Conservation (phyloP, 2,888 invertebrate genomes). For the Matsumyia berberina region DNA sequence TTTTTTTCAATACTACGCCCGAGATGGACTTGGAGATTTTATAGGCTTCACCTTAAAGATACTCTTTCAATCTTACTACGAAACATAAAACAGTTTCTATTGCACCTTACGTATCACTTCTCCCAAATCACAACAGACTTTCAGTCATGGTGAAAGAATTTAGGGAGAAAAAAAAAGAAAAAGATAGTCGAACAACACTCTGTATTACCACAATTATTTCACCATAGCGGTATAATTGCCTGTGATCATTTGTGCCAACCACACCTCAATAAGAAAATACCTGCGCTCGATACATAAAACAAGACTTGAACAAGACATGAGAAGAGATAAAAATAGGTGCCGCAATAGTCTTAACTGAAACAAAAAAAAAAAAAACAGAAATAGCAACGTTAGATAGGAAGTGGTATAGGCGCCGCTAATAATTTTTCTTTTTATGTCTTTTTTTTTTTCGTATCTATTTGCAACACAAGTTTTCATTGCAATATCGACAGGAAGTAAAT, state of each 20-base stretch:
- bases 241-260: conserved; percentile 76
- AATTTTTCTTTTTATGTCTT: conserved; percentile 2
- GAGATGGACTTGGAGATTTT: too few species aligned
- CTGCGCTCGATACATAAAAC: conserved; percentile 56
- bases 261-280: conserved; percentile 74
- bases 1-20: neutral
- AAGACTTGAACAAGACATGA: conserved; percentile 51
- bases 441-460: too few species aligned
- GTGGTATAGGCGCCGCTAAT: conserved; percentile 55
- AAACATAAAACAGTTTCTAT: conserved; percentile 3
- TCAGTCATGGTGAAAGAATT: conserved; percentile 22
- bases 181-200: conserved; percentile 27
- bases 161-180: neutral
- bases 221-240: conserved; percentile 72
- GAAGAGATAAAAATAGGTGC: conserved; percentile 70
- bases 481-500: conserved; percentile 14
- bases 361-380: conserved; percentile 13
- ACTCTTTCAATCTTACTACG: too few species aligned
- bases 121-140: conserved; percentile 35
- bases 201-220: conserved; percentile 66
- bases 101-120: conserved; percentile 29
- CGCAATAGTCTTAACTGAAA: conserved; percentile 54
- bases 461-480: conserved; percentile 35
- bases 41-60: neutral
- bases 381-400: conserved; percentile 56